Evolutionary conservation across 2,797 vertebrate species (phyloP).

Genomic region (Sarcoramphus papa): DNA sequence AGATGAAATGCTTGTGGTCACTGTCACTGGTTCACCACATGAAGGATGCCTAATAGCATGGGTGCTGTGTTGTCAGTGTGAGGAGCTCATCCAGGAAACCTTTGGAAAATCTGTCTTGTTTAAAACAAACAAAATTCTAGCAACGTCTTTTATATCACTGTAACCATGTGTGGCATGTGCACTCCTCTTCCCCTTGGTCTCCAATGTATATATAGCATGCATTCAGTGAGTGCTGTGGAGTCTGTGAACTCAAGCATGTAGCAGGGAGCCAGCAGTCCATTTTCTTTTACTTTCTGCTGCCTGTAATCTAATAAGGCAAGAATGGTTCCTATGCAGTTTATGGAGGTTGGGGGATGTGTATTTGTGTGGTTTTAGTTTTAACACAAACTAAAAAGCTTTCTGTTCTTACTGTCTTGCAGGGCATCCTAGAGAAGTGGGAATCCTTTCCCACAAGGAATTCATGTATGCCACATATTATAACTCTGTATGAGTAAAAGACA

Average conservation of each 20-base stretch:
- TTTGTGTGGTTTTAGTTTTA: not conserved
- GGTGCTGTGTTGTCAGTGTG: not conserved
- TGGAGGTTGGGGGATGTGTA: not conserved
- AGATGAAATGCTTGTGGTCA: not conserved
- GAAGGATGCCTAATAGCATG: not conserved
- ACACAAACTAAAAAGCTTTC: not conserved
- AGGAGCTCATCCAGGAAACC: not conserved
- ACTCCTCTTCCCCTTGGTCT: not conserved
- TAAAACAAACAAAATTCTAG: not conserved
- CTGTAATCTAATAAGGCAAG: not conserved
- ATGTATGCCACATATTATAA: not conserved
- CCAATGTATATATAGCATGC: not conserved
- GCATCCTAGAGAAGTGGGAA: not conserved
- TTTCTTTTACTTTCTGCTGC: not conserved
- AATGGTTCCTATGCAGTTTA: not conserved
- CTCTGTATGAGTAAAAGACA: not conserved
- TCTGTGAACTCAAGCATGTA: not conserved
- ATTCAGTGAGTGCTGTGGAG: not conserved
- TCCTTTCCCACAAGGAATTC: not conserved
- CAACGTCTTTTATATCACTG: not conserved
- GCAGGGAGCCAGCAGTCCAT: not conserved
- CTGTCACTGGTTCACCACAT: conserved; percentile 1
- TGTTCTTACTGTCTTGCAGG: not conserved
- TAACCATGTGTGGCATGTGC: not conserved
- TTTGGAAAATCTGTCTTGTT: not conserved